These are phyloP conservation scores for Microctenopoma stevenorrisi DNA, from an alignment of 2,797 vertebrate genomes.

Conservation along the genomic window DNA sequence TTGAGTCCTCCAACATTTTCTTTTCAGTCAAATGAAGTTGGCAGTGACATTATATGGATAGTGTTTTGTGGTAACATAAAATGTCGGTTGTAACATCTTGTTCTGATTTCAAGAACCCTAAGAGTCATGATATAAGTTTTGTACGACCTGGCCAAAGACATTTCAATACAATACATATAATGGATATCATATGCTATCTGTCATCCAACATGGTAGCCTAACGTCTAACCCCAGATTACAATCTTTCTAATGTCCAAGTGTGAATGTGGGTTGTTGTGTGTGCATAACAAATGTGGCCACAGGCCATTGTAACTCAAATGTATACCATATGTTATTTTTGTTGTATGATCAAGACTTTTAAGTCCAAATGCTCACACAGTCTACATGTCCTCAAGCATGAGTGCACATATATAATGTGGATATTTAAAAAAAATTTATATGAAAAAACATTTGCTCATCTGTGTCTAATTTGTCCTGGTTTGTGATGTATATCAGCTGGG, in stretches of 20 bases:
- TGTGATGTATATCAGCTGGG: background rate
- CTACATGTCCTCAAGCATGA: background rate
- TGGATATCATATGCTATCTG: too few relatives aligned
- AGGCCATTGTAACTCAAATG: constrained; percentile 4
- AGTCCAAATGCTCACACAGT: background rate
- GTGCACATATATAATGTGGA: background rate
- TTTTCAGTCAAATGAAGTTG: constrained; percentile 1
- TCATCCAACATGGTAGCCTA: too few relatives aligned
- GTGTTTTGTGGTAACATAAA: background rate
- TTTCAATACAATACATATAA: too few relatives aligned
- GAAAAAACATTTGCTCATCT: background rate
- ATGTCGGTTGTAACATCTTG: background rate
- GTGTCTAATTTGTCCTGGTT: background rate
- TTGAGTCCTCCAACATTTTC: constrained; percentile 11
- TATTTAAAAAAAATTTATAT: background rate
- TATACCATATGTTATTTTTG: constrained; percentile 3
- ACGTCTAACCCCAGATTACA: background rate
- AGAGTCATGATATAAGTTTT: background rate
- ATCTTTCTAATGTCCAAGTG: background rate
- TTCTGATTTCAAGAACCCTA: background rate
- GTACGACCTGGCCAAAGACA: too few relatives aligned
- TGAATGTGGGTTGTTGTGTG: background rate
- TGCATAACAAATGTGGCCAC: too few relatives aligned
- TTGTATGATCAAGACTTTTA: constrained; percentile 1
- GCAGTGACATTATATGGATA: background rate